Conservation (phyloP, 2,113 vertebrate genomes). For the sheep (Ovis aries) region ARS-UI_Ramb_v3.0 NC_056061.1:30424501-30425000, state of each 20-base stretch:
- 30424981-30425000: not conserved
- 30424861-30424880: not conserved
- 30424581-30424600: not conserved
- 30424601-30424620: not conserved
- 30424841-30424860: not conserved
- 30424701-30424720: not conserved
- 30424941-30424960: not conserved
- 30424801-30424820: not conserved
- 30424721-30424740: not conserved
- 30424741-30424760: not conserved
- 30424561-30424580: not conserved
- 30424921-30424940: not conserved
- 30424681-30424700: not conserved
- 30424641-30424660: not conserved
- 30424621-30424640: not conserved
- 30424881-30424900: not conserved
- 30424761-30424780: not conserved
- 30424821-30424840: not conserved
- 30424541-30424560: not conserved
- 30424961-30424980: not conserved
- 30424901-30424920: not conserved
- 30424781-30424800: not conserved
- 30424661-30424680: not conserved
- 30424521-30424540: no score
- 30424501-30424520: rapidly evolving